A percentile compares a stretch with the other conserved stretches of the same genome.
phyloP scores from a whole-genome alignment of 2,888 invertebrate species.

The Dione vanillae region DNA sequence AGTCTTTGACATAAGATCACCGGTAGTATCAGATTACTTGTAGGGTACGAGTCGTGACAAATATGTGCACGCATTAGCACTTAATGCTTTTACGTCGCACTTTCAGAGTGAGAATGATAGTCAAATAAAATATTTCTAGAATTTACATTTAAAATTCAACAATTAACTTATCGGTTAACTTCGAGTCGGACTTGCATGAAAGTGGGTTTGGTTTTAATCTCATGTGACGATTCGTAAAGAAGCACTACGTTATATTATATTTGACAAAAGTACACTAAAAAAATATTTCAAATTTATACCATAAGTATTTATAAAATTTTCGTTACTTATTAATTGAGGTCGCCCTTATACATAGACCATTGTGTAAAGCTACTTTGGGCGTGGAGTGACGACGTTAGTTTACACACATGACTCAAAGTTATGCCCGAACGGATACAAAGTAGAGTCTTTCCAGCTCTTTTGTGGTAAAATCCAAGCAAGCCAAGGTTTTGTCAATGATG shows the following conservation, averaged over 20 bases:
- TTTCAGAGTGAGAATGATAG: neutral
- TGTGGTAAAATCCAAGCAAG: conserved; percentile 6
- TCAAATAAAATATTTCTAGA: neutral
- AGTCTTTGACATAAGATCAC: conserved; percentile 46
- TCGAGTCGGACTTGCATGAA: too few species aligned
- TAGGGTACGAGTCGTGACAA: conserved; percentile 25
- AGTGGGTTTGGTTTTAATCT: too few species aligned
- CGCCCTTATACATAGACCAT: conserved; percentile 33
- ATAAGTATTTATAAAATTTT: too few species aligned
- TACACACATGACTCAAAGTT: conserved; percentile 42
- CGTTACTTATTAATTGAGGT: too few species aligned
- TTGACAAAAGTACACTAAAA: too few species aligned
- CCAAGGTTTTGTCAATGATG: neutral
- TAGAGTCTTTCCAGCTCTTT: conserved; percentile 10
- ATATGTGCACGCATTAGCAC: neutral
- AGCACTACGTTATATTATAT: too few species aligned
- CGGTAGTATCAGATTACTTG: conserved; percentile 51
- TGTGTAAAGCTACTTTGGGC: conserved; percentile 39
- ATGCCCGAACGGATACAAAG: conserved; percentile 31
- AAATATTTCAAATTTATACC: too few species aligned
- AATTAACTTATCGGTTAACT: too few species aligned
- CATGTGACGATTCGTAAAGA: too few species aligned
- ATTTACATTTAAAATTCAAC: neutral
- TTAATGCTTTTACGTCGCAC: neutral
- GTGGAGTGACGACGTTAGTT: conserved; percentile 43